These are phyloP conservation scores for Acleris sparsana DNA, from an alignment of 2,888 invertebrate species.

Conservation along the genomic window DNA sequence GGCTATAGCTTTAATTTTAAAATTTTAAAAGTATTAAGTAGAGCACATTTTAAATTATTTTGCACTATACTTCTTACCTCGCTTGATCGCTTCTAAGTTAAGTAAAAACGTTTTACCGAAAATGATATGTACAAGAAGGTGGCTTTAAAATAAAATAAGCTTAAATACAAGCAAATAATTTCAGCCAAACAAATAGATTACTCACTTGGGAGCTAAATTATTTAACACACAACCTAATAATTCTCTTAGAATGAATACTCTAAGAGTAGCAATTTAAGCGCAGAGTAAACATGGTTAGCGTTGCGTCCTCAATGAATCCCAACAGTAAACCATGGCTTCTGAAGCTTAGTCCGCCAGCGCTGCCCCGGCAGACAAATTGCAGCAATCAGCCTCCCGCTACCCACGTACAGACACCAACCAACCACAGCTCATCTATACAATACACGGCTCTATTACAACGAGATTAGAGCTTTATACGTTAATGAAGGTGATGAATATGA, in stretches of 20 bases:
- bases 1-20: too few species aligned
- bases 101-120: too few species aligned
- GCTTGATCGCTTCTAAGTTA: too few species aligned
- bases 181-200: background rate
- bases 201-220: background rate
- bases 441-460: slow-evolving; percentile 6
- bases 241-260: slow-evolving; percentile 8
- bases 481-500: background rate
- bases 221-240: background rate
- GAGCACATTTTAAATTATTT: too few species aligned
- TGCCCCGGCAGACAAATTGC: slow-evolving; percentile 60
- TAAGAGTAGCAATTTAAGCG: slow-evolving; percentile 28
- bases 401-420: slow-evolving; percentile 19
- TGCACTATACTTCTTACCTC: too few species aligned
- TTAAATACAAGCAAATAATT: background rate
- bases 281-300: slow-evolving; percentile 30
- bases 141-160: too few species aligned
- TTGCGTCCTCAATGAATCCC: slow-evolving; percentile 33
- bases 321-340: slow-evolving; percentile 42
- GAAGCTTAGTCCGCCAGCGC: slow-evolving; percentile 42
- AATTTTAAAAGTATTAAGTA: too few species aligned
- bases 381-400: slow-evolving; percentile 54
- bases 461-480: background rate
- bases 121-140: too few species aligned
- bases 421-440: slow-evolving; percentile 19